Percentiles rank a stretch among this genome's conserved stretches.
phyloP scores from a whole-genome alignment of 2,888 invertebrate genomes.

The Molanna angustata region DNA sequence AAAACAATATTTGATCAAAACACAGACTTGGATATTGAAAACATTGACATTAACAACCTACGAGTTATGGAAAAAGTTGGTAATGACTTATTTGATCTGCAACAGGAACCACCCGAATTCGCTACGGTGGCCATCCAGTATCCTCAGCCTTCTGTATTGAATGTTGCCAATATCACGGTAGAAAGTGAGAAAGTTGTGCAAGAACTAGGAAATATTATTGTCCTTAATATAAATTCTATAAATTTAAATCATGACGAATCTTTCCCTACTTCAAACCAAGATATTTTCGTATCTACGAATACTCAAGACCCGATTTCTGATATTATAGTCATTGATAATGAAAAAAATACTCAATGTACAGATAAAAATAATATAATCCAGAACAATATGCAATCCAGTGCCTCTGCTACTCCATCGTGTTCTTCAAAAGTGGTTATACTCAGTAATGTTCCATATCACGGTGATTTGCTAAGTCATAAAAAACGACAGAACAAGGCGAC shows the following conservation, averaged over 20 bases:
- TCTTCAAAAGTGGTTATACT: conserved; percentile 1
- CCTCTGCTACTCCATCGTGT: background rate
- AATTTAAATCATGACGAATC: background rate
- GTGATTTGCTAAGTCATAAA: background rate
- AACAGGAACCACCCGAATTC: background rate
- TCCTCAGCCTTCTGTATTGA: too few relatives aligned
- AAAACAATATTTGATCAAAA: too few relatives aligned
- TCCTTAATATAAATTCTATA: background rate
- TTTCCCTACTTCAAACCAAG: background rate
- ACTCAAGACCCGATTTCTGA: background rate
- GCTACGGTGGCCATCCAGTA: background rate
- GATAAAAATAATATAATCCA: background rate
- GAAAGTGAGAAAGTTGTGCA: too few relatives aligned
- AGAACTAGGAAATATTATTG: too few relatives aligned
- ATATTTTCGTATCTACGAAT: background rate
- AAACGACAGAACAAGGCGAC: conserved; percentile 4
- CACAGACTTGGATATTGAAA: background rate
- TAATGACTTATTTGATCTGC: background rate
- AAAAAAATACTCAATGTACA: background rate
- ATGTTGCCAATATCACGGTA: too few relatives aligned
- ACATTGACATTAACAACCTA: background rate
- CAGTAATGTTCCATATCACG: conserved; percentile 6
- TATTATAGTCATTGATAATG: background rate
- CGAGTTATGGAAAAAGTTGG: background rate
- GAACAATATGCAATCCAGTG: background rate